Percentiles rank a stretch among this genome's conserved stretches.
Conservation (phyloP, 2,113 vertebrate genomes). For the Melanotaenia duboulayi region DNA sequence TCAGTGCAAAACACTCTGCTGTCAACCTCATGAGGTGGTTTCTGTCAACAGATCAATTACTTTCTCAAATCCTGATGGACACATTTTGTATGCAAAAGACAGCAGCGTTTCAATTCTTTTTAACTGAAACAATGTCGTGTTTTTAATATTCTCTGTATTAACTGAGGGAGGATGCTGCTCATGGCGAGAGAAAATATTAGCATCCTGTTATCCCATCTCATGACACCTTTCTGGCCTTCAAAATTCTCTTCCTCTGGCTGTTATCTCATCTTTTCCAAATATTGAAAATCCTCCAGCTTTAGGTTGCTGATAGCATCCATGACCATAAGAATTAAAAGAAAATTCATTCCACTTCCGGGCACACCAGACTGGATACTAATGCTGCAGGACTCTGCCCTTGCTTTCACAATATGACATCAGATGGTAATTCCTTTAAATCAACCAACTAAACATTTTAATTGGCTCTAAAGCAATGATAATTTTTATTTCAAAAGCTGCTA, state of each 20-base stretch:
- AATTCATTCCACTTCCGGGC: slow-evolving; percentile 2
- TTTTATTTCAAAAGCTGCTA: slow-evolving; percentile 10
- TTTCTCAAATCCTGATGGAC: neutral
- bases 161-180: slow-evolving; percentile 1
- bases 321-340: slow-evolving; percentile 21
- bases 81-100: too few relatives aligned
- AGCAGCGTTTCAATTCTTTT: neutral
- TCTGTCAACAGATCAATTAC: neutral
- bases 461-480: slow-evolving; percentile 20
- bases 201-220: slow-evolving; percentile 19
- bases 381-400: neutral
- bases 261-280: slow-evolving; percentile 28
- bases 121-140: neutral
- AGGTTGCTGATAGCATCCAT: slow-evolving; percentile 30
- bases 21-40: too few relatives aligned
- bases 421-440: slow-evolving; percentile 32
- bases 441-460: slow-evolving; percentile 33
- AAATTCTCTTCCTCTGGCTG: slow-evolving; percentile 24
- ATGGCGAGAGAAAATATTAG: slow-evolving; percentile 19
- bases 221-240: slow-evolving; percentile 18
- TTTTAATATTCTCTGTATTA: neutral
- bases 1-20: too few relatives aligned
- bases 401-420: slow-evolving; percentile 1
- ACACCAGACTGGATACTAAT: neutral
- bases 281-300: slow-evolving; percentile 47